phyloP scores from a whole-genome alignment of 2,113 vertebrate genomes.

The Neodon shergylaensis region DNA sequence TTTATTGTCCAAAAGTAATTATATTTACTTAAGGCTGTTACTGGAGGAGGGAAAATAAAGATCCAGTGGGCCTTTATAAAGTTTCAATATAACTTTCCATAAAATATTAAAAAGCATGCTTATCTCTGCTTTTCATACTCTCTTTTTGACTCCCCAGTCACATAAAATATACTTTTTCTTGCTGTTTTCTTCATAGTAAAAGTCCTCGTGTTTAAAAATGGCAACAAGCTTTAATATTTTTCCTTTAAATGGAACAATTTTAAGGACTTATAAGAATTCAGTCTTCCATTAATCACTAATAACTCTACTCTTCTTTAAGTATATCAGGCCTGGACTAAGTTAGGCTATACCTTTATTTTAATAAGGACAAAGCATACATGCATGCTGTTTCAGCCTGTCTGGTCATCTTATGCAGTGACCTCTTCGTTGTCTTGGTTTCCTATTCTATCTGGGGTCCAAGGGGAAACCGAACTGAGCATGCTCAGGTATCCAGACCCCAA shows the following conservation, averaged over 20 bases:
- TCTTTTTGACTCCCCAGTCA: slow-evolving; percentile 43
- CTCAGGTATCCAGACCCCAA: neutral
- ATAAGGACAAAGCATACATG: neutral
- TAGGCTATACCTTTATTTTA: neutral
- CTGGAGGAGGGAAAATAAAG: slow-evolving; percentile 75
- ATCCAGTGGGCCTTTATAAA: slow-evolving; percentile 74
- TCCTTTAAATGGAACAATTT: slow-evolving; percentile 39
- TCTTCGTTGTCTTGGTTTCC: neutral
- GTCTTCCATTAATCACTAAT: slow-evolving; percentile 18
- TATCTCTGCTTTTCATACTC: slow-evolving; percentile 67
- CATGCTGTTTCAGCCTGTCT: slow-evolving; percentile 22
- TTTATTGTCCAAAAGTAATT: slow-evolving; percentile 79
- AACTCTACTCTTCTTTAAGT: slow-evolving; percentile 2
- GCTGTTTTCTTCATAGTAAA: slow-evolving; percentile 47
- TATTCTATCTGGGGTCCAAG: neutral
- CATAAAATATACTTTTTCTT: slow-evolving; percentile 56
- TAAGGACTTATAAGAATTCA: slow-evolving; percentile 25
- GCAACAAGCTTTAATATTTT: neutral
- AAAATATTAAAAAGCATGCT: slow-evolving; percentile 72
- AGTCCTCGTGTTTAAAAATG: neutral
- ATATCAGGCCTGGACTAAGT: neutral
- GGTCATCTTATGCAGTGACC: neutral
- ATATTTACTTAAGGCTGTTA: slow-evolving; percentile 77
- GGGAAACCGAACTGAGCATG: neutral
- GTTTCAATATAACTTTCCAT: slow-evolving; percentile 70